Conservation (phyloP, 2,113 vertebrate species). For the Theristicus caerulescens region DNA sequence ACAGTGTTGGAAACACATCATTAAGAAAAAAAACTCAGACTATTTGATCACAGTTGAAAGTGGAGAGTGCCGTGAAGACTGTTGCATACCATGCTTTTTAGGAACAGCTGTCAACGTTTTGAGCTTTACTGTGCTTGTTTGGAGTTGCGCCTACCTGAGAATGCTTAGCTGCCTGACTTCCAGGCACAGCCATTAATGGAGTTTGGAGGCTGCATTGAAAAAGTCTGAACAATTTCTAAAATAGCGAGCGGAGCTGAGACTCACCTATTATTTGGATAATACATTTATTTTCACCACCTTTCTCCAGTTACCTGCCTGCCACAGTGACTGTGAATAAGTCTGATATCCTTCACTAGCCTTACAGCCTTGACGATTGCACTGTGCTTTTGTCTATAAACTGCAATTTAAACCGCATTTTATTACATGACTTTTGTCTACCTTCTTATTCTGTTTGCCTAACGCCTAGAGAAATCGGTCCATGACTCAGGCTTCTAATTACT, state of each 20-base stretch:
- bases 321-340: background rate
- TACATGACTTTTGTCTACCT: background rate
- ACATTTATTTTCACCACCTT: background rate
- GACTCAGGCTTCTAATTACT: background rate
- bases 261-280: background rate
- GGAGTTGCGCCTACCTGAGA: background rate
- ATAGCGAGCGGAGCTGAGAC: background rate
- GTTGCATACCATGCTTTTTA: background rate
- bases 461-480: background rate
- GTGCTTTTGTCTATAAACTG: background rate
- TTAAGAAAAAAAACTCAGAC: background rate
- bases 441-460: background rate
- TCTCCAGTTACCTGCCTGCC: background rate
- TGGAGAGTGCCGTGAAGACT: background rate
- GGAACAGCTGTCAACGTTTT: background rate
- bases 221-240: background rate
- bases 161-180: background rate
- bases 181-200: background rate
- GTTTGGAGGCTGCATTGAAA: background rate
- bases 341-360: background rate
- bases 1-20: background rate
- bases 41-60: background rate
- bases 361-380: background rate
- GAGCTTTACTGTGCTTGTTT: background rate
- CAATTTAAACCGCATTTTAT: background rate